Conservation (phyloP, 1,140 invertebrate species). For the Adelges cooleyi region DNA sequence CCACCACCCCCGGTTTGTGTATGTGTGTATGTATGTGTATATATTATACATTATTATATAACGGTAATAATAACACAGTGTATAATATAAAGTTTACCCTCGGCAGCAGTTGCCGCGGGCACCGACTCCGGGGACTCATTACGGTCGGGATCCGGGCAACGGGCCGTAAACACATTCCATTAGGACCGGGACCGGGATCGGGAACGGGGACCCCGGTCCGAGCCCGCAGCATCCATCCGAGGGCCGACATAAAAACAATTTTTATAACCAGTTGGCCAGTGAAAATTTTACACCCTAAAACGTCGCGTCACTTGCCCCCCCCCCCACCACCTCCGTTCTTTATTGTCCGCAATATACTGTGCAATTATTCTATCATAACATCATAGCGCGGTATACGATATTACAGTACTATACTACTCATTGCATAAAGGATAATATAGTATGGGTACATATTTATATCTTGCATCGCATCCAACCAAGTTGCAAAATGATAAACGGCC, state of each 20-base stretch:
- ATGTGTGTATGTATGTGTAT: too few relatives aligned
- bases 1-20: not conserved
- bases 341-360: too few relatives aligned
- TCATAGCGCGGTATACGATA: too few relatives aligned
- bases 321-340: too few relatives aligned
- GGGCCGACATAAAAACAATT: slow-evolving; percentile 9
- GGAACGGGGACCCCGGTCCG: too few relatives aligned
- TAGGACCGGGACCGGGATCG: not conserved
- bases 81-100: slow-evolving; percentile 10
- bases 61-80: not conserved
- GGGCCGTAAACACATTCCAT: slow-evolving; percentile 18
- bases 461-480: too few relatives aligned
- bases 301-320: not conserved
- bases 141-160: not conserved
- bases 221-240: not conserved
- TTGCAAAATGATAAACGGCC: too few relatives aligned
- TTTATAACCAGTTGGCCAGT: slow-evolving; percentile 8
- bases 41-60: too few relatives aligned
- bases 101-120: not conserved
- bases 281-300: not conserved
- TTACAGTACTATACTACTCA: too few relatives aligned
- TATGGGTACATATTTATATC: too few relatives aligned
- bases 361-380: too few relatives aligned
- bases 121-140: slow-evolving; percentile 10
- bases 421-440: too few relatives aligned